Evolutionary conservation across 64 coral and sea anemone genomes (phyloP).

Genomic region (Dendronephthya gigantea): DNA sequence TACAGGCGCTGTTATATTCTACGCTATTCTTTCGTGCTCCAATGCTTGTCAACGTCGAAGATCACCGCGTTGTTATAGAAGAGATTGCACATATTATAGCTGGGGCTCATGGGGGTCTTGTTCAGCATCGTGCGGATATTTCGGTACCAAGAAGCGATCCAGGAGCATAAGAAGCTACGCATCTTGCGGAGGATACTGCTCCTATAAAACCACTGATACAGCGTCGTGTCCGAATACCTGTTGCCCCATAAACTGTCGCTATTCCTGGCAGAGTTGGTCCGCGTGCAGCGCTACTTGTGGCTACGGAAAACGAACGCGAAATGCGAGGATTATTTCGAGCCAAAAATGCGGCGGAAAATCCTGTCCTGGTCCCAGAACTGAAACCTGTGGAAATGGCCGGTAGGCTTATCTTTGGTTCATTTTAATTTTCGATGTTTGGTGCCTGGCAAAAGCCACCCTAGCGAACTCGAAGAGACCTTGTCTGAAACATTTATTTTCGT

Average conservation of each 20-base stretch:
- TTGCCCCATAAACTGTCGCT: constrained; percentile 44
- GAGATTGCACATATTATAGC: background rate
- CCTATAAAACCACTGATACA: background rate
- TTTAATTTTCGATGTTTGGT: no score
- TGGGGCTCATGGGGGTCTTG: background rate
- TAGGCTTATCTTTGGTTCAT: constrained; percentile 17
- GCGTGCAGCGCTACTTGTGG: constrained; percentile 44
- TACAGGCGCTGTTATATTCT: background rate
- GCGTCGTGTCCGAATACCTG: constrained; percentile 20
- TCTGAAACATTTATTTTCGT: no score
- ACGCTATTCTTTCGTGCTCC: background rate
- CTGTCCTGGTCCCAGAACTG: constrained; percentile 24
- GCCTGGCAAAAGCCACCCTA: no score
- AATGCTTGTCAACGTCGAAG: background rate
- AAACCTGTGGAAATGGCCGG: constrained; percentile 46
- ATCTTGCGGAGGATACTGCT: constrained; percentile 8
- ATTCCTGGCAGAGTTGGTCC: constrained; percentile 32
- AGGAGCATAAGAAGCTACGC: background rate
- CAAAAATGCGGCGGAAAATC: constrained; percentile 25
- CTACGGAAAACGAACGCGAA: constrained; percentile 18
- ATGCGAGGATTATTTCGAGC: background rate
- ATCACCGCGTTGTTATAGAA: background rate
- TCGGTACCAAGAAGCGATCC: background rate
- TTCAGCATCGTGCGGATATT: background rate
- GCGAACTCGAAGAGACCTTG: no score